These are phyloP conservation scores for Gambusia holbrooki DNA, from an alignment of 2,113 vertebrate species.

Conservation along the genomic window DNA sequence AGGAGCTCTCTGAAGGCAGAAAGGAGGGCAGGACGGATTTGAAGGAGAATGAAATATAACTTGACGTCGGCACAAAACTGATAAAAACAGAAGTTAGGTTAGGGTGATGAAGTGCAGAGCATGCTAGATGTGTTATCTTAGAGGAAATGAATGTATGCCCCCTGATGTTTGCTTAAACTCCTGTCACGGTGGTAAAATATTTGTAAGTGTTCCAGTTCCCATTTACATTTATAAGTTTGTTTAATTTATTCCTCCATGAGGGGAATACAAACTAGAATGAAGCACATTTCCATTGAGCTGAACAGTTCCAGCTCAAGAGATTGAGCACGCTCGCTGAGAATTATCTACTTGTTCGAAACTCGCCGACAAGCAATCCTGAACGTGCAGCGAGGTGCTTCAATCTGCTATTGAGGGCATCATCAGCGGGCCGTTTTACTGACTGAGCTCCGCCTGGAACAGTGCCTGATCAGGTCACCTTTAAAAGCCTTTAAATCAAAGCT, in stretches of 20 bases:
- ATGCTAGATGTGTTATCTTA: constrained; percentile 40
- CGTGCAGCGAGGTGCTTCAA: constrained; percentile 19
- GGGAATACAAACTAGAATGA: constrained; percentile 11
- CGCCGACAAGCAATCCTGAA: constrained; percentile 33
- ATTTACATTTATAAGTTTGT: constrained; percentile 37
- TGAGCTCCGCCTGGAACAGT: constrained; percentile 37
- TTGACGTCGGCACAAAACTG: constrained; percentile 24
- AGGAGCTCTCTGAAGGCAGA: constrained; percentile 12
- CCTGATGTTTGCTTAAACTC: constrained; percentile 45
- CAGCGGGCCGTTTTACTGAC: constrained; percentile 23
- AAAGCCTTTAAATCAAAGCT: constrained; percentile 57
- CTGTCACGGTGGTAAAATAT: constrained; percentile 34
- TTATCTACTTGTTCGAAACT: constrained; percentile 44
- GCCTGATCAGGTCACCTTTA: constrained; percentile 65
- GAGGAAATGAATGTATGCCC: constrained; percentile 20
- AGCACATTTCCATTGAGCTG: constrained; percentile 16
- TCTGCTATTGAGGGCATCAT: constrained; percentile 36
- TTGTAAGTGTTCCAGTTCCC: constrained; percentile 32
- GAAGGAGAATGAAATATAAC: constrained; percentile 44
- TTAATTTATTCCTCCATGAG: constrained; percentile 18
- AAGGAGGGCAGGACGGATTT: constrained; percentile 39
- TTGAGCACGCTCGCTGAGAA: not conserved
- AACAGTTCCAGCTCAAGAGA: constrained; percentile 11
- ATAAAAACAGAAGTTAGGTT: constrained; percentile 24
- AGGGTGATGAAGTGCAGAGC: constrained; percentile 41